A percentile compares a stretch with the other conserved stretches of the same genome.
Evolutionary conservation across 2,797 vertebrate species (phyloP).

Genomic region (Lutjanus argentimaculatus): DNA sequence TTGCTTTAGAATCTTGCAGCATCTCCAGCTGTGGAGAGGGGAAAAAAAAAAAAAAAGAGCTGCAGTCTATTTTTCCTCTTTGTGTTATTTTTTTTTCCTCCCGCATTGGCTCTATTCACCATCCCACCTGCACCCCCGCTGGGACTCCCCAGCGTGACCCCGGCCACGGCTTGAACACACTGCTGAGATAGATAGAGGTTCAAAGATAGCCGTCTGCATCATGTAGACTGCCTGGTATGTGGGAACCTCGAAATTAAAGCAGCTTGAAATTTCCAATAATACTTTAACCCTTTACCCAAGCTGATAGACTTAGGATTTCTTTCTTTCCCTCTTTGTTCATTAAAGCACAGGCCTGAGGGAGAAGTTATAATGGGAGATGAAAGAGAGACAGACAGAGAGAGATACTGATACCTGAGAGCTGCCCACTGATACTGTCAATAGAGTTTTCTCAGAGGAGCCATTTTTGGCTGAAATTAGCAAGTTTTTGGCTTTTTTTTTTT

Average conservation of each 20-base stretch:
- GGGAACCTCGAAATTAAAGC: slow-evolving; percentile 55
- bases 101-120: slow-evolving; percentile 1
- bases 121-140: slow-evolving; percentile 30
- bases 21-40: slow-evolving; percentile 12
- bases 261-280: slow-evolving; percentile 65
- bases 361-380: slow-evolving; percentile 21
- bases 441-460: not conserved
- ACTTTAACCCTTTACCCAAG: slow-evolving; percentile 44
- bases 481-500: too few relatives aligned
- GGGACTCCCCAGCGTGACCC: slow-evolving; percentile 39
- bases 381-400: not conserved
- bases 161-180: slow-evolving; percentile 33
- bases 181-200: slow-evolving; percentile 43
- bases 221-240: slow-evolving; percentile 24
- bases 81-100: slow-evolving; percentile 33
- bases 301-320: slow-evolving; percentile 22
- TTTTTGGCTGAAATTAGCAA: too few relatives aligned
- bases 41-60: not conserved
- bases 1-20: not conserved
- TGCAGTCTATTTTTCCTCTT: slow-evolving; percentile 6
- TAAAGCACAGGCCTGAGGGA: slow-evolving; percentile 35
- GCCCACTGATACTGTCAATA: slow-evolving; percentile 7
- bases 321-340: slow-evolving; percentile 41
- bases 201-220: slow-evolving; percentile 47
- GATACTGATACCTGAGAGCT: slow-evolving; percentile 1